Conservation (phyloP, 1,140 invertebrate genomes). For the Saccostrea glomerata region DNA sequence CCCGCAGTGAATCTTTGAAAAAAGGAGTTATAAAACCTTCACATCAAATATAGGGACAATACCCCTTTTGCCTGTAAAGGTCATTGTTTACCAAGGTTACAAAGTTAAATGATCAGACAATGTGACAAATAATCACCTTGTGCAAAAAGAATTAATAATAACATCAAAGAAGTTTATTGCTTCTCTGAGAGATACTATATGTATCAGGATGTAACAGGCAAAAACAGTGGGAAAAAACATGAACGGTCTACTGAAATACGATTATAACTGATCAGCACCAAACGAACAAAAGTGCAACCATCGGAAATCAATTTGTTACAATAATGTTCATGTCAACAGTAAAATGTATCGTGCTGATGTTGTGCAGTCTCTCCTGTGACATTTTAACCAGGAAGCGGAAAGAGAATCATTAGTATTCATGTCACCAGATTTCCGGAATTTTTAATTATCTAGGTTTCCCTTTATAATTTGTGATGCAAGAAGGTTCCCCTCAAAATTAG, state of each 20-base stretch:
- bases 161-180: background rate
- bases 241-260: background rate
- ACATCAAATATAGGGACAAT: too few relatives aligned
- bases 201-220: background rate
- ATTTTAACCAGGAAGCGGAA: background rate
- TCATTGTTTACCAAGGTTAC: too few relatives aligned
- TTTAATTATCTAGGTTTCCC: background rate
- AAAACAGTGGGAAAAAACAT: background rate
- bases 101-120: background rate
- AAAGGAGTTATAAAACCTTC: too few relatives aligned
- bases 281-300: background rate
- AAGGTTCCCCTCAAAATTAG: too few relatives aligned
- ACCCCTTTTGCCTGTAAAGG: too few relatives aligned
- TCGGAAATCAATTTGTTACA: slow-evolving; percentile 16
- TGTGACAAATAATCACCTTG: background rate
- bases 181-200: background rate
- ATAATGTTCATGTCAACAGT: background rate
- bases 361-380: background rate
- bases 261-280: background rate
- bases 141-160: background rate
- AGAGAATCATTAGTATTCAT: background rate
- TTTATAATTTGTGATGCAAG: background rate
- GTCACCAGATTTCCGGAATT: slow-evolving; percentile 9
- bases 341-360: background rate
- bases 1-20: too few relatives aligned